phyloP scores from a whole-genome alignment of 1,140 invertebrate species.

The Heliothis virescens region DNA sequence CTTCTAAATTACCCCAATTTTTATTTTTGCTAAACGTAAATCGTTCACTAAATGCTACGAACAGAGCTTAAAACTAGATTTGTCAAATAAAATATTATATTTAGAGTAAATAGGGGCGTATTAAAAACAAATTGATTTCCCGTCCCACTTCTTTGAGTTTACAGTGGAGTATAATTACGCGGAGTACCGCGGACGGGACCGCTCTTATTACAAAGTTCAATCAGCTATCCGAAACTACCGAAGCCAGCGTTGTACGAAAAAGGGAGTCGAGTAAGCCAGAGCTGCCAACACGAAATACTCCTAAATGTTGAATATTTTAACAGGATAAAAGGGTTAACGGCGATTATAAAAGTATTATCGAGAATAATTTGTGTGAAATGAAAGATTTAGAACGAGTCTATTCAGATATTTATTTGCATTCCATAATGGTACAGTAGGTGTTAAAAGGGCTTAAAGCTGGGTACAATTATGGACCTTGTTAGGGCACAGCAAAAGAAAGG shows the following conservation, averaged over 20 bases:
- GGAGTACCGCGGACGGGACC: constrained; percentile 11
- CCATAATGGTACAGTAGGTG: background rate
- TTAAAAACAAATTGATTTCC: constrained; percentile 33
- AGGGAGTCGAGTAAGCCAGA: background rate
- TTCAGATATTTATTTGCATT: no score
- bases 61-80: background rate
- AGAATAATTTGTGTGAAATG: background rate
- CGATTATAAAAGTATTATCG: constrained; percentile 21
- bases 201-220: constrained; percentile 36
- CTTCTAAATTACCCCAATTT: no score
- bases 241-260: background rate
- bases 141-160: constrained; percentile 32
- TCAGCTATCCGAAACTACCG: constrained; percentile 37
- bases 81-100: constrained; percentile 1
- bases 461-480: no score
- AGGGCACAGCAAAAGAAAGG: no score
- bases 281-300: constrained; percentile 13
- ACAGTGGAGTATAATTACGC: constrained; percentile 28
- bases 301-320: constrained; percentile 18
- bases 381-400: background rate
- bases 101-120: constrained; percentile 21
- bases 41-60: background rate
- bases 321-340: constrained; percentile 24
- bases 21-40: background rate
- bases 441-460: background rate